phyloP scores from a whole-genome alignment of 2,888 invertebrate species.

The Drosophila borealis region DNA sequence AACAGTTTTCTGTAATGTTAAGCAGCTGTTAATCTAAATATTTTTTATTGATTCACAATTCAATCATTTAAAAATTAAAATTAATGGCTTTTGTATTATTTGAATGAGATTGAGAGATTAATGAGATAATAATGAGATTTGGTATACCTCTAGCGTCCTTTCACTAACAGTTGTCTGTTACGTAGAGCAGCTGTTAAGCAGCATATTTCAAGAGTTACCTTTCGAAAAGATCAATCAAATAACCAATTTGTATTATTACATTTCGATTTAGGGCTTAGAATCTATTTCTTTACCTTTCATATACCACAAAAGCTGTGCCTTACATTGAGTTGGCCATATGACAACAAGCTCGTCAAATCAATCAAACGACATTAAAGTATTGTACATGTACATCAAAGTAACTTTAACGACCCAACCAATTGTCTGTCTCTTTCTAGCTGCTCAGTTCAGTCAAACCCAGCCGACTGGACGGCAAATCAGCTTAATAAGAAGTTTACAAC shows the following conservation, averaged over 20 bases:
- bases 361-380: constrained; percentile 25
- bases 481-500: constrained; percentile 59
- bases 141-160: no score
- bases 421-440: constrained; percentile 27
- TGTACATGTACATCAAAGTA: constrained; percentile 29
- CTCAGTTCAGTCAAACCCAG: constrained; percentile 7
- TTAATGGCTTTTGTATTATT: no score
- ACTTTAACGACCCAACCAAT: constrained; percentile 18
- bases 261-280: no score
- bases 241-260: no score
- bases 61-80: no score
- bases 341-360: constrained; percentile 16
- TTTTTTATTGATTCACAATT: no score
- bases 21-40: not conserved
- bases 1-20: not conserved
- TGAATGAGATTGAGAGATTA: no score
- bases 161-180: no score
- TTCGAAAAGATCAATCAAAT: no score
- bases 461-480: constrained; percentile 46
- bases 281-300: constrained; percentile 1
- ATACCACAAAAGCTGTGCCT: constrained; percentile 1
- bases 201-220: no score
- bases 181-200: no score
- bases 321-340: not conserved
- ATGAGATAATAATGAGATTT: no score